Percentiles rank a stretch among this genome's conserved stretches.
Evolutionary conservation across 2,888 invertebrate species (phyloP).

Genomic region (Leptopilina syphax): DNA sequence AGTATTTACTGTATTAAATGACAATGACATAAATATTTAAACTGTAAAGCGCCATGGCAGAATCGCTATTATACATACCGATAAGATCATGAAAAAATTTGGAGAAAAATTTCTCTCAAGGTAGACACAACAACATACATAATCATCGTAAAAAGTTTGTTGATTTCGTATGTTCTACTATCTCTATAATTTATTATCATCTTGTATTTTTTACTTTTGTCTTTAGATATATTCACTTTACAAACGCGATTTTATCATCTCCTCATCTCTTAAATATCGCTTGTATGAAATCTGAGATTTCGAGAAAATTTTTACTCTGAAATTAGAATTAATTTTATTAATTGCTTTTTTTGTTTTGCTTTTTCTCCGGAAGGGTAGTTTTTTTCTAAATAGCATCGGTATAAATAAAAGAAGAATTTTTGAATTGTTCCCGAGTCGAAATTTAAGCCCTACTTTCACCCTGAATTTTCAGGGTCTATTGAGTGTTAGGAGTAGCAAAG

Average conservation of each 20-base stretch:
- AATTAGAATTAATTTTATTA: too few relatives aligned
- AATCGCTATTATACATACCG: conserved; percentile 8
- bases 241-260: background rate
- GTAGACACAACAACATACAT: background rate
- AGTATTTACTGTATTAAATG: conserved; percentile 37
- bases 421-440: too few relatives aligned
- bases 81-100: conserved; percentile 17
- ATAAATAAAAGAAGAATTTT: too few relatives aligned
- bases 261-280: background rate
- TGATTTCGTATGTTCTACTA: conserved; percentile 19
- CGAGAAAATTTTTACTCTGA: too few relatives aligned
- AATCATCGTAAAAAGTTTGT: conserved; percentile 1
- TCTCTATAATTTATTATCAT: conserved; percentile 19
- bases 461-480: too few relatives aligned
- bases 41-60: conserved; percentile 12
- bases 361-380: too few relatives aligned
- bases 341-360: too few relatives aligned
- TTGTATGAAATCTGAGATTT: conserved; percentile 16
- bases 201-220: conserved; percentile 5
- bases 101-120: background rate
- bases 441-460: too few relatives aligned
- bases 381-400: too few relatives aligned
- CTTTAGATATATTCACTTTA: background rate
- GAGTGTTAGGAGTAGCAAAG: too few relatives aligned
- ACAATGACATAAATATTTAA: conserved; percentile 41